Evolutionary conservation across 2,888 invertebrate species (phyloP).

Genomic region (Siphlonurus alternatus): DNA sequence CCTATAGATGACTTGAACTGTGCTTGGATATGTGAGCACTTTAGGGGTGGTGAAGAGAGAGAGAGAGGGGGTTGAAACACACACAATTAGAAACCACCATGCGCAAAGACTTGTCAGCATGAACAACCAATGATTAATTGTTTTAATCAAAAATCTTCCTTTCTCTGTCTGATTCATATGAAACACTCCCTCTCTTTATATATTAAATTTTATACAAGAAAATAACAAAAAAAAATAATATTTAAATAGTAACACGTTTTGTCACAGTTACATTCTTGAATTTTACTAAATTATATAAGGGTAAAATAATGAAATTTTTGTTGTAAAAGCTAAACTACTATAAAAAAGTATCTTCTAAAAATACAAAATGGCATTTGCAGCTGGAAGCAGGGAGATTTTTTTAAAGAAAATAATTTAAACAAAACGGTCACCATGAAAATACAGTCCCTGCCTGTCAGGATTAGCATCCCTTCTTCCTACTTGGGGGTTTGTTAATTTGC

Average conservation of each 20-base stretch:
- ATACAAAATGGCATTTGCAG: no score
- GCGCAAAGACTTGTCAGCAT: slow-evolving; percentile 6
- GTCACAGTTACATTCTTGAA: background rate
- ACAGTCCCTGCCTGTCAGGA: no score
- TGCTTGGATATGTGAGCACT: background rate
- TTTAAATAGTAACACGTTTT: background rate
- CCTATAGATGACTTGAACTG: background rate
- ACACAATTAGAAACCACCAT: slow-evolving; percentile 3
- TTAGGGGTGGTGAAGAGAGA: background rate
- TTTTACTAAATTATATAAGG: background rate
- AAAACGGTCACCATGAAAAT: no score
- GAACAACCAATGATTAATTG: slow-evolving; percentile 17
- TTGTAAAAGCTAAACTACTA: no score
- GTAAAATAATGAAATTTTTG: background rate
- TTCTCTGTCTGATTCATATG: background rate
- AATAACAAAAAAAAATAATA: background rate
- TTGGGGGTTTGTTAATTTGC: no score
- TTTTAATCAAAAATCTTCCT: slow-evolving; percentile 17
- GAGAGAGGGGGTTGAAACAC: background rate
- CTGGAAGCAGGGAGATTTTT: no score
- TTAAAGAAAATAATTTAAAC: no score
- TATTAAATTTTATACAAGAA: background rate
- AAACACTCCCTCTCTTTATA: background rate
- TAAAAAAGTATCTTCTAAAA: no score
- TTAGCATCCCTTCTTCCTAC: no score